Evolutionary conservation across 2,797 vertebrate species (phyloP).

Genomic region (Channa striata): DNA sequence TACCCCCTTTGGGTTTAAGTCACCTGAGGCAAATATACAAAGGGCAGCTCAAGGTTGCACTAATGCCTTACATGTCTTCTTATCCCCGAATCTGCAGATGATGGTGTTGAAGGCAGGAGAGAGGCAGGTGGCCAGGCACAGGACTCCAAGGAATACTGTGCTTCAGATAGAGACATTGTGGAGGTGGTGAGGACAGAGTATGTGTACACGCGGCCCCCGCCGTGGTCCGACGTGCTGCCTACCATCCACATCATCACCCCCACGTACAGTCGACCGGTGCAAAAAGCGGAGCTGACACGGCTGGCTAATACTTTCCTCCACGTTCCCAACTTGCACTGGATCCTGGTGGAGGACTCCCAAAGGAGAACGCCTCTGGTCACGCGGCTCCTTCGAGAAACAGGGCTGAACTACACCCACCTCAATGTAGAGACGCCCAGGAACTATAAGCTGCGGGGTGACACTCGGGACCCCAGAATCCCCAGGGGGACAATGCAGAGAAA

Average conservation of each 20-base stretch:
- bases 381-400: conserved; percentile 91
- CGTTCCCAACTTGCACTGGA: conserved; percentile 97
- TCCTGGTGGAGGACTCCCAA: conserved; percentile 96
- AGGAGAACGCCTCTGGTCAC: conserved; percentile 92
- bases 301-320: conserved; percentile 96
- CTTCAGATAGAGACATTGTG: conserved; percentile 96
- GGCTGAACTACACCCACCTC: conserved; percentile 97
- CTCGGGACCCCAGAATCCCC: conserved; percentile 93
- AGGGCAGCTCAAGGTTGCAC: conserved; percentile 76
- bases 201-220: conserved; percentile 95
- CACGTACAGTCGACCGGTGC: conserved; percentile 96
- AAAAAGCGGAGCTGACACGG: conserved; percentile 96
- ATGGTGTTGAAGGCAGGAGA: conserved; percentile 89
- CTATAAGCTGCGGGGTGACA: conserved; percentile 95
- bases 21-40: conserved; percentile 80
- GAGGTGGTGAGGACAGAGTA: conserved; percentile 99
- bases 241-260: conserved; percentile 97
- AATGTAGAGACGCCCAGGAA: conserved; percentile 97
- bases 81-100: conserved; percentile 87
- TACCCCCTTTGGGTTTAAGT: conserved; percentile 80
- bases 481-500: conserved; percentile 98
- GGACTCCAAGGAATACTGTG: conserved; percentile 96
- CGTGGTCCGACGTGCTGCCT: conserved; percentile 95
- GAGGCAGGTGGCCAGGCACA: conserved; percentile 84
- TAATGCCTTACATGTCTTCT: conserved; percentile 82